Evolutionary conservation across 1,140 invertebrate species (phyloP), one percentile per base, ranked within the genome.

Genomic region (Achroia grisella): DNA sequence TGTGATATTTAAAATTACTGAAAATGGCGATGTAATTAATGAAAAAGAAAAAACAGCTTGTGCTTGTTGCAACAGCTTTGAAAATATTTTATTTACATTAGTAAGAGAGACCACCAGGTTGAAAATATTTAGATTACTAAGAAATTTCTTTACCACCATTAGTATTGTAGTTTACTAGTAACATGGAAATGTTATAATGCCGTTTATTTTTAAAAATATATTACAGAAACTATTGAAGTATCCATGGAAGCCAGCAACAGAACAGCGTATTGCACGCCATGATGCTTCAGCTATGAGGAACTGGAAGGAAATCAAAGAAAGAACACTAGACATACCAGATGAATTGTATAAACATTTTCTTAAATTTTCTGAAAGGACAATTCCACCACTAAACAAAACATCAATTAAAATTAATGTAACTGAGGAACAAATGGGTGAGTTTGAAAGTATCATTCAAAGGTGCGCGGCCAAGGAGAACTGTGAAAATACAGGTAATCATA

Each of bases 261-360:
- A 84, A 8, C 56, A 89, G 32, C 78, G 83, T 36, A 89, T 93
- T 31, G 62, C 86, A 11, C 72, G 87, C 8, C 92, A 94, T 65
- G 92, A 94, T 63, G 73, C 81, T 44, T 80, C 75, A 5, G 92
- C 91, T 0, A 80, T 90, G 56, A 74, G 87, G 49, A 93, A 93
- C 70, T 94, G 93, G 93, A 73, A 87, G 35, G 73, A 88, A 49
- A 86, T 91, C 4, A 88, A 86, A 55, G 64, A 86, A 15, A 89
- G 88, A 1, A 66, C 88, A 55, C 51, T 90, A 23, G 46, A 70
- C 29, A 62, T 92, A 36, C 79, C 79, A 27, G 48, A 86, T 27
- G 60, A 85, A 0, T 40, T 93, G 15, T 59, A 76, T 35, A 52
- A 88, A 52, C 91, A 93, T 69, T 80, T 94, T 23, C 56, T 88